phyloP scores from a whole-genome alignment of 2,113 vertebrate species.

The Anthoscopus minutus region DNA sequence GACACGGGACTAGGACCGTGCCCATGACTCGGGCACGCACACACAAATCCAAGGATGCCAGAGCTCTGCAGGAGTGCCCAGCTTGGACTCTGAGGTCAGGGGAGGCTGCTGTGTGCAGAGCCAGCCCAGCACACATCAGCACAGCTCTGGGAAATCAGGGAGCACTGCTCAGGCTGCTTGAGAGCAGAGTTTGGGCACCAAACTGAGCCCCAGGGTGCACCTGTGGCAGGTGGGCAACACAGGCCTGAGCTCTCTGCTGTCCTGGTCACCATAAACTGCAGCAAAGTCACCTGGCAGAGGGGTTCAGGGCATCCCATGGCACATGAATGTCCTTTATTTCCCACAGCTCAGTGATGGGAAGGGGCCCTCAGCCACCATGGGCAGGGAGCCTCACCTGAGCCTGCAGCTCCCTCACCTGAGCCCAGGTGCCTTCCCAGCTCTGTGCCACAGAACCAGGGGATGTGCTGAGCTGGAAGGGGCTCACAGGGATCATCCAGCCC shows the following conservation, averaged over 20 bases:
- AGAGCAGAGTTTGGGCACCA: background rate
- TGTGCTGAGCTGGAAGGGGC: background rate
- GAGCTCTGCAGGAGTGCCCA: background rate
- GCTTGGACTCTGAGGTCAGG: background rate
- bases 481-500: background rate
- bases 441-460: background rate
- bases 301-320: background rate
- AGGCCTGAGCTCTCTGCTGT: background rate
- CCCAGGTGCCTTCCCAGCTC: background rate
- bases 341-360: background rate
- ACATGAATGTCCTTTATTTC: accelerated
- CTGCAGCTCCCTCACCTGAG: background rate
- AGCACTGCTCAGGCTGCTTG: background rate
- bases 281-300: background rate
- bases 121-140: background rate
- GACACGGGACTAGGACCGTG: accelerated
- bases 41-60: background rate
- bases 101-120: background rate
- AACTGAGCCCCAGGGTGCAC: background rate
- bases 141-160: background rate
- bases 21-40: accelerated
- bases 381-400: background rate
- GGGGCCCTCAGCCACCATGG: background rate
- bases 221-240: background rate
- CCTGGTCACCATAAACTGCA: background rate